phyloP scores from a whole-genome alignment of 2,888 invertebrate species.

The Machimus rusticus region DNA sequence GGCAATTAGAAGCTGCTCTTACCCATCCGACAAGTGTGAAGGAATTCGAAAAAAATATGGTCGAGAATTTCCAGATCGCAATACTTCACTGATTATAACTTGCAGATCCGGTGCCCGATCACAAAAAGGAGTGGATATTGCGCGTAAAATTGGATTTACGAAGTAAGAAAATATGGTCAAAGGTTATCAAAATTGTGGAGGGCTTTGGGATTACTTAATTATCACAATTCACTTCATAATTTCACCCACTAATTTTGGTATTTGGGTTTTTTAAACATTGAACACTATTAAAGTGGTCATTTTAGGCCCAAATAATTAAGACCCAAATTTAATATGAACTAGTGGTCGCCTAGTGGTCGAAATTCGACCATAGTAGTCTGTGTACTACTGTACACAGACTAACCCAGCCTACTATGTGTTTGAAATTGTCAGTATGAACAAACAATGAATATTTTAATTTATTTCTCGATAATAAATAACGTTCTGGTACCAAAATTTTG shows the following conservation, averaged over 20 bases:
- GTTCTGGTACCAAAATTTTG: no score
- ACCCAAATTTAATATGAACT: no score
- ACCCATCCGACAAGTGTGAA: constrained; percentile 49
- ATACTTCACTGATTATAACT: constrained; percentile 69
- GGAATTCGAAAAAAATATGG: constrained; percentile 66
- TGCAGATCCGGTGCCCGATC: constrained; percentile 72
- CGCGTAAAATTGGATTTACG: constrained; percentile 67
- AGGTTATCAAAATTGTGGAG: background rate
- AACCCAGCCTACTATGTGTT: no score
- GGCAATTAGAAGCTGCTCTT: constrained; percentile 7
- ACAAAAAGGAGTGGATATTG: constrained; percentile 67
- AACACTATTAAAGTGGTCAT: background rate
- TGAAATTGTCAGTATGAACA: no score
- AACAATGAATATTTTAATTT: no score
- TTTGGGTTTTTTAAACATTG: background rate
- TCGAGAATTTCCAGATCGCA: constrained; percentile 65
- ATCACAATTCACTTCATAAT: background rate
- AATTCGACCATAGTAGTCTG: no score
- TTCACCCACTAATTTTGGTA: background rate
- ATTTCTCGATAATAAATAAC: no score
- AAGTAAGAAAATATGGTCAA: constrained; percentile 63
- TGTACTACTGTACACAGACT: no score
- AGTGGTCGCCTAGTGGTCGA: no score
- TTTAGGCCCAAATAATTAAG: background rate
- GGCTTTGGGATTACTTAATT: background rate